Evolutionary conservation across 2,888 invertebrate genomes (phyloP).

Genomic region (Drosophila formosana): DNA sequence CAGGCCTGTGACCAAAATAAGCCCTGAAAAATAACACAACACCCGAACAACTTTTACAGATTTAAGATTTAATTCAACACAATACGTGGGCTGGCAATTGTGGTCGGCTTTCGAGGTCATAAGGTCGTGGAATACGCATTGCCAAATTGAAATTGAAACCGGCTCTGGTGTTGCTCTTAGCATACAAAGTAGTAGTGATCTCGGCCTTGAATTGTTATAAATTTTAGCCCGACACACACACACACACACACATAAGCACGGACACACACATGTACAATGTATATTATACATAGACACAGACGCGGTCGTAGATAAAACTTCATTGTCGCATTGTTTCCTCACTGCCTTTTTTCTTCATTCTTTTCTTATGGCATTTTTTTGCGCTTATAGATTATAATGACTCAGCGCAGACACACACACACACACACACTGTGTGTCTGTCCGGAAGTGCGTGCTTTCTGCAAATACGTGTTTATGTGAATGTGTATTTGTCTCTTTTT

Average conservation of each 20-base stretch:
- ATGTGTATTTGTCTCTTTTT: constrained; percentile 25
- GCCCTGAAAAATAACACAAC: constrained; percentile 86
- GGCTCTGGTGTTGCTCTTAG: constrained; percentile 44
- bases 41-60: constrained; percentile 1
- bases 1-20: constrained; percentile 91
- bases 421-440: constrained; percentile 14
- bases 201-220: constrained; percentile 74
- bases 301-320: constrained; percentile 48
- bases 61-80: constrained; percentile 11
- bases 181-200: constrained; percentile 64
- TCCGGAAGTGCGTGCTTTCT: constrained; percentile 64
- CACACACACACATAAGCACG: constrained; percentile 11
- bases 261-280: neutral
- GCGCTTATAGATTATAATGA: constrained; percentile 75
- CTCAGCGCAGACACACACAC: constrained; percentile 55
- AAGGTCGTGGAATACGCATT: constrained; percentile 58
- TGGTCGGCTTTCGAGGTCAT: constrained; percentile 54
- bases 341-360: constrained; percentile 14
- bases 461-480: constrained; percentile 13
- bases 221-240: constrained; percentile 39
- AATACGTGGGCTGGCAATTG: constrained; percentile 7
- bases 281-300: constrained; percentile 1
- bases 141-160: constrained; percentile 65
- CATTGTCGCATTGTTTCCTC: constrained; percentile 71
- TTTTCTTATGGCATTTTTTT: constrained; percentile 34